Evolutionary conservation across 2,113 vertebrate species (phyloP), one percentile per base, ranked within the genome.

Genomic region (Seriola quinqueradiata): DNA sequence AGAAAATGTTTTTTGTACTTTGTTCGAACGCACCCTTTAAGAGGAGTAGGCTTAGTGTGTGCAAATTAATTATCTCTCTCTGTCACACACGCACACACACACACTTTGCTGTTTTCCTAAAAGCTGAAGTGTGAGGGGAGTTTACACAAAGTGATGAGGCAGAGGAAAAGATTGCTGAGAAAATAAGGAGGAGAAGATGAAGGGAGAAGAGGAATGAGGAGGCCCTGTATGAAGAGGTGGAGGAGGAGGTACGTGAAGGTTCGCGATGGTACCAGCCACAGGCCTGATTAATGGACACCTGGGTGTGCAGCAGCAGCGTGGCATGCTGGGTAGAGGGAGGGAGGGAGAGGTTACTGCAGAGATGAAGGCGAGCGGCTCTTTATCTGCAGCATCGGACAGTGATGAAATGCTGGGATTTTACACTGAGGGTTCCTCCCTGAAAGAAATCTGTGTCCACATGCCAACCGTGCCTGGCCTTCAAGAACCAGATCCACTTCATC

Each of bases 201-300:
- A 54, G 61, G 48, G 75, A 69, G 74, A 42, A 8, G n/a, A 78
- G 73, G 78, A 68, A 88, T 34, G 69, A 78, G 86, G 75, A 81
- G 79, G 40, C 10, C 23, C 10, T 6, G 77, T 58, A 23, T 11
- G 67, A 42, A 32, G 59, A 65, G 63, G 52, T 63, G 63, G 54
- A 60, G 75, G 70, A 70, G 88, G 71, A 83, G 79, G 46, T 1
- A 32, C 71, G 61, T 13, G 68, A 63, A 73, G 77, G 83, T 86
- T 69, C 81, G 3, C 34, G 83, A 81, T 77, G 67, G 93, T 95
- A 94, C 94, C 94, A 95, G 93, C 70, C 89, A 32, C 93, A 21
- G 84, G 28, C 1, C 69, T 90, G 88, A 93, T 92, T 91, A 87
- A 91, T 88, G 83, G 83, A 71, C 81, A 87, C 84, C 85, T 88